phyloP scores from a whole-genome alignment of 2,797 vertebrate genomes.

The Borostomias antarcticus region DNA sequence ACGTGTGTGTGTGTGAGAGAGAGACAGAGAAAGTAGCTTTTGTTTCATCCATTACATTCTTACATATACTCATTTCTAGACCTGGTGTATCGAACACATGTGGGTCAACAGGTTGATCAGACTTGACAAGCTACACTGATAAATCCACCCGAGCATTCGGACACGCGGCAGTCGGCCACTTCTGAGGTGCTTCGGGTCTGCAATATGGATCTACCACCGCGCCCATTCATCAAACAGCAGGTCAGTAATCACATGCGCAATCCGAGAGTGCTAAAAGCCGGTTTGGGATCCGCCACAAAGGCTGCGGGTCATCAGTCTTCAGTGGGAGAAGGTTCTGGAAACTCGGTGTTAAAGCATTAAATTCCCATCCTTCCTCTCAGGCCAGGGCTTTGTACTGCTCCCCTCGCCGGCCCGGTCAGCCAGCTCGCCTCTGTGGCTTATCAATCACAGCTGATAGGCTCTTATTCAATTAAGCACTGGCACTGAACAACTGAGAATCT shows the following conservation, averaged over 20 bases:
- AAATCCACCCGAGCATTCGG: too few relatives aligned
- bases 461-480: slow-evolving; percentile 49
- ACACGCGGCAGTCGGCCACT: too few relatives aligned
- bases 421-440: slow-evolving; percentile 31
- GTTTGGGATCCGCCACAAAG: background rate
- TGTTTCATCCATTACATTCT: too few relatives aligned
- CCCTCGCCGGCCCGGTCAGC: slow-evolving; percentile 16
- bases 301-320: background rate
- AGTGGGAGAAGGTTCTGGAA: slow-evolving; percentile 22
- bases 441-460: slow-evolving; percentile 43
- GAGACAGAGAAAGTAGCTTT: too few relatives aligned
- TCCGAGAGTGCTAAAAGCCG: background rate
- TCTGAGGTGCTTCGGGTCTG: too few relatives aligned
- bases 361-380: slow-evolving; percentile 23
- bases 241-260: background rate
- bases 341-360: slow-evolving; percentile 28
- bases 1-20: too few relatives aligned
- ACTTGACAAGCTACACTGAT: too few relatives aligned
- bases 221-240: background rate
- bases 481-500: slow-evolving; percentile 40
- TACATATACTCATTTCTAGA: too few relatives aligned
- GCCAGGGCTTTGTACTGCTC: slow-evolving; percentile 4
- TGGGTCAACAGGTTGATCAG: too few relatives aligned
- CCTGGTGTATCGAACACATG: too few relatives aligned
- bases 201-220: too few relatives aligned